Evolutionary conservation across 2,888 invertebrate genomes (phyloP).

Genomic region (Antitype chi): DNA sequence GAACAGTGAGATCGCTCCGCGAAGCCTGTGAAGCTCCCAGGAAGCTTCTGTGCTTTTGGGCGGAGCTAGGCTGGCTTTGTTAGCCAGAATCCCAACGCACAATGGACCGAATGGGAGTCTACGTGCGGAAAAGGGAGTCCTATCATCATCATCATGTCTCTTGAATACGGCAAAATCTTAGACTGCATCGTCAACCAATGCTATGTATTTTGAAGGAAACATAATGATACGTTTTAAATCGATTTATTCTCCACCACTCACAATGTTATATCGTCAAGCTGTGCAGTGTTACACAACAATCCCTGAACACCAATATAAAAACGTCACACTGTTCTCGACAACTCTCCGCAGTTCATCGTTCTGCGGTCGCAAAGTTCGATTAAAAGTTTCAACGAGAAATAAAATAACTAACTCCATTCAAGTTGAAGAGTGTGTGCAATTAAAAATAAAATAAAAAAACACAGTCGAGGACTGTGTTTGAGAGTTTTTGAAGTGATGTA

Average conservation of each 20-base stretch:
- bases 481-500: not conserved
- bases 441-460: constrained; percentile 16
- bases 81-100: too few species aligned
- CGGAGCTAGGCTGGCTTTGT: too few species aligned
- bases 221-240: not conserved
- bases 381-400: constrained; percentile 33
- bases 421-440: constrained; percentile 30
- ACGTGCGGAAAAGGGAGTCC: too few species aligned
- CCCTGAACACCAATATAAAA: constrained; percentile 25
- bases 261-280: not conserved
- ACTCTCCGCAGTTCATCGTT: not conserved
- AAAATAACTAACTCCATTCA: constrained; percentile 25
- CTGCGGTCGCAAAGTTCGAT: constrained; percentile 31
- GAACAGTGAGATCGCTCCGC: too few species aligned
- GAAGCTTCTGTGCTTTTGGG: too few species aligned
- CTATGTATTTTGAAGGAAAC: too few species aligned
- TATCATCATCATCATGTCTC: too few species aligned
- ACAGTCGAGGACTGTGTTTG: not conserved
- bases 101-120: too few species aligned
- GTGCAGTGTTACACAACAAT: constrained; percentile 5
- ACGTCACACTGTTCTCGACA: constrained; percentile 9
- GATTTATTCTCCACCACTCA: not conserved
- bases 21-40: too few species aligned
- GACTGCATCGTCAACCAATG: too few species aligned
- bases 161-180: too few species aligned